Evolutionary conservation across 2,888 invertebrate species (phyloP).

Genomic region (Hydroisotoma schaefferi): DNA sequence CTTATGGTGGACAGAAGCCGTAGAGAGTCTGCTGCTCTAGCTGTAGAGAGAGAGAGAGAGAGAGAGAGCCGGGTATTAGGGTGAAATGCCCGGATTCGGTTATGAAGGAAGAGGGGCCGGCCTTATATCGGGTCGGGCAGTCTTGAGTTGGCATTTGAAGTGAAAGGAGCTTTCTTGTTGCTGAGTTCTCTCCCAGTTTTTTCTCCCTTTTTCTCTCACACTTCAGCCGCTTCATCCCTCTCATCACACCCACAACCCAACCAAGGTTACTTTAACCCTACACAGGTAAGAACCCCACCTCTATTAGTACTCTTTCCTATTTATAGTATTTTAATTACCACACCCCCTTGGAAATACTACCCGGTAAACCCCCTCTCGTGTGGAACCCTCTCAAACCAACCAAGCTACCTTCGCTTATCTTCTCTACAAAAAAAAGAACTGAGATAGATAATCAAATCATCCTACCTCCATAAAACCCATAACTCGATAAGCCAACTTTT

Average conservation of each 20-base stretch:
- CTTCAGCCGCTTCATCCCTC: constrained; percentile 39
- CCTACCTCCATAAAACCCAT: not conserved
- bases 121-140: constrained; percentile 20
- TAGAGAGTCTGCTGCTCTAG: too few species aligned
- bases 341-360: not conserved
- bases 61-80: too few species aligned
- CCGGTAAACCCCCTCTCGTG: not conserved
- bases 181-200: constrained; percentile 46
- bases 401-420: not conserved
- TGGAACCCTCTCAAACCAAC: not conserved
- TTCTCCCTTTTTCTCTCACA: constrained; percentile 44
- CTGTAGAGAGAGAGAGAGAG: too few species aligned
- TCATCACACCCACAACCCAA: not conserved
- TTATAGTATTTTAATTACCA: too few species aligned
- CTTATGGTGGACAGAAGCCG: too few species aligned
- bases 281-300: too few species aligned
- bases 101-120: not conserved
- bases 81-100: constrained; percentile 7
- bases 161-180: constrained; percentile 44
- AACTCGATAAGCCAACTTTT: not conserved
- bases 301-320: too few species aligned
- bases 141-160: constrained; percentile 46
- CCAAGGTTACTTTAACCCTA: constrained; percentile 4
- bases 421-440: too few species aligned
- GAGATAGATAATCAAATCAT: not conserved